These are phyloP conservation scores for Netelia inedita DNA, from an alignment of 2,888 invertebrate genomes.

Conservation along the genomic window DNA sequence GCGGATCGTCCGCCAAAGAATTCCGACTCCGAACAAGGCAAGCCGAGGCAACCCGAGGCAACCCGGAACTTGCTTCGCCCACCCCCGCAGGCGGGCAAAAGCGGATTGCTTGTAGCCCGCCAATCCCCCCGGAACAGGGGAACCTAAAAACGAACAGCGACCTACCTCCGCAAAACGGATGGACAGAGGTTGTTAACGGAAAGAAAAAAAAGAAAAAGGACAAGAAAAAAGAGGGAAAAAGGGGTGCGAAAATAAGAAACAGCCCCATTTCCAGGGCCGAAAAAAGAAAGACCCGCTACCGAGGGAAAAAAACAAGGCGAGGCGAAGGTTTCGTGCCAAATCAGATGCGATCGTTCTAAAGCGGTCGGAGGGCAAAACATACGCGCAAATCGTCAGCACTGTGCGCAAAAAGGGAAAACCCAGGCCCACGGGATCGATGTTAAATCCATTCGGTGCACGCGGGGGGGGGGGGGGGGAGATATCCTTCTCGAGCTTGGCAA, in stretches of 20 bases:
- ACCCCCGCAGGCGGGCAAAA: background rate
- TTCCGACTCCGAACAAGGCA: background rate
- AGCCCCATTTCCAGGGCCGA: background rate
- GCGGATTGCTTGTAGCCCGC: background rate
- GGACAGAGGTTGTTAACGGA: background rate
- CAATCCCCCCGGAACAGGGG: background rate
- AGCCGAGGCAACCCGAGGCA: background rate
- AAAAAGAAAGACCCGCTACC: background rate
- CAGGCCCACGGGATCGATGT: conserved; percentile 2
- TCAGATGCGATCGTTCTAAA: background rate
- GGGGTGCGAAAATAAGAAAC: background rate
- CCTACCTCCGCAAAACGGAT: background rate
- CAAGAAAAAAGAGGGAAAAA: no score
- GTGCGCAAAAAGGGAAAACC: conserved; percentile 41
- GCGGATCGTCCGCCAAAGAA: background rate
- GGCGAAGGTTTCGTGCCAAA: conserved; percentile 50
- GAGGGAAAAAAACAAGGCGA: conserved; percentile 25
- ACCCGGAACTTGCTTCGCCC: background rate
- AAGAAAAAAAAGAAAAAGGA: background rate
- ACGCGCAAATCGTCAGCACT: conserved; percentile 18
- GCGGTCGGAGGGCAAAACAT: conserved; percentile 34
- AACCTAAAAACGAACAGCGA: no score
- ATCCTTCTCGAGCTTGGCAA: no score
- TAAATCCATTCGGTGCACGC: no score
- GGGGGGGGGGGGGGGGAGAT: background rate